A percentile compares a stretch with the other conserved stretches of the same genome.
phyloP scores from a whole-genome alignment of 2,797 vertebrate species.

The Vireo griseus region DNA sequence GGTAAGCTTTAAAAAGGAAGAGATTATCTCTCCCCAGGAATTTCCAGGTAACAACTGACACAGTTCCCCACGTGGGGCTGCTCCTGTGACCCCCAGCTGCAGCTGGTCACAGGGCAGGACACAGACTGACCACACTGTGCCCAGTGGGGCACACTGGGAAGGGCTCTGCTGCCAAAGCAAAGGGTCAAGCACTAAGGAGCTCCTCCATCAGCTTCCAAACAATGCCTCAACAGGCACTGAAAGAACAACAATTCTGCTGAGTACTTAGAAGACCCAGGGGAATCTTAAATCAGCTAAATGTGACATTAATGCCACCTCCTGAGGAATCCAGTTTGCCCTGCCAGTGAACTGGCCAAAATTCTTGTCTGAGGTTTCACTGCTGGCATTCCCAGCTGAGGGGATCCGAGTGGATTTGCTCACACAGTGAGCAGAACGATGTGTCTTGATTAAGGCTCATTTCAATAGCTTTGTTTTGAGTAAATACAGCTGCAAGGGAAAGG shows the following conservation, averaged over 20 bases:
- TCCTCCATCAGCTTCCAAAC: not conserved
- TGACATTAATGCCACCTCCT: not conserved
- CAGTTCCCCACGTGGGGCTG: accelerated
- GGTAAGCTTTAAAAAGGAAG: not conserved
- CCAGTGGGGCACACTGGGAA: not conserved
- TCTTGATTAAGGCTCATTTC: constrained; percentile 22
- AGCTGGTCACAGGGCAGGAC: not conserved
- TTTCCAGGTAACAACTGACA: no score
- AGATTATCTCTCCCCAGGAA: not conserved
- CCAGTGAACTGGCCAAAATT: not conserved
- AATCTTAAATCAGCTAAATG: not conserved
- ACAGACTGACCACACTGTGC: accelerated
- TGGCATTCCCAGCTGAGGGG: not conserved
- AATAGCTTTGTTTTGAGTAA: constrained; percentile 42
- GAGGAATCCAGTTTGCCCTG: not conserved
- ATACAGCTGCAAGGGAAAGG: constrained; percentile 44
- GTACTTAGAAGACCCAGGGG: not conserved
- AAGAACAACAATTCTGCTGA: accelerated
- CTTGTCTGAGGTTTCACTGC: not conserved
- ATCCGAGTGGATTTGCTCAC: not conserved
- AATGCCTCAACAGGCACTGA: no score
- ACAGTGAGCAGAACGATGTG: not conserved
- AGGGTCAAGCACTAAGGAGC: accelerated
- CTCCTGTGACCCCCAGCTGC: not conserved
- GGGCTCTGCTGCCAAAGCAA: not conserved